phyloP scores from a whole-genome alignment of 1,140 invertebrate species.

The Anthonomus grandis region DNA sequence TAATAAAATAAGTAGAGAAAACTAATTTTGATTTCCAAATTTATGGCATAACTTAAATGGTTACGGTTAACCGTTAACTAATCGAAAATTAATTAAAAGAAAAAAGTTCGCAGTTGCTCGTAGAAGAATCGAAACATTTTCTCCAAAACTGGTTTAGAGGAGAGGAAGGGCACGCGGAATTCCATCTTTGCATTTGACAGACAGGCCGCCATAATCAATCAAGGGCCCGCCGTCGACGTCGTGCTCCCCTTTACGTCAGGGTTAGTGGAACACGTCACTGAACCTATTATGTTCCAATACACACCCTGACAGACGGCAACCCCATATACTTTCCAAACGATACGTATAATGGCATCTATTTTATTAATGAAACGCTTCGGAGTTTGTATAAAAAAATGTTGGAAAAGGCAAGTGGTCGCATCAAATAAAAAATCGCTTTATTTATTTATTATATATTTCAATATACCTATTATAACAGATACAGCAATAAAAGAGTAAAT shows the following conservation, averaged over 20 bases:
- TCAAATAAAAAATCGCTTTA: no score
- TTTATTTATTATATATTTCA: no score
- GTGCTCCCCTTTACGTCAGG: slow-evolving; percentile 47
- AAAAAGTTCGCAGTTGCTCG: no score
- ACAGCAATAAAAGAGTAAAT: no score
- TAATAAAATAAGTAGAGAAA: no score
- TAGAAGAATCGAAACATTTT: slow-evolving; percentile 15
- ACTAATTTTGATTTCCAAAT: no score
- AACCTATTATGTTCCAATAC: slow-evolving; percentile 51
- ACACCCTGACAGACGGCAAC: slow-evolving; percentile 34
- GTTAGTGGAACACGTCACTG: slow-evolving; percentile 51
- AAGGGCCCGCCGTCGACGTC: slow-evolving; percentile 44
- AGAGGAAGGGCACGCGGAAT: slow-evolving; percentile 14
- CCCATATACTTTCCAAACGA: slow-evolving; percentile 13
- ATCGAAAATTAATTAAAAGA: no score
- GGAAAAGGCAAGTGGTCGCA: no score
- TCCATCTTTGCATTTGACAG: slow-evolving; percentile 52
- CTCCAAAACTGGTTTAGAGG: background rate
- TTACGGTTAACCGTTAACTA: no score
- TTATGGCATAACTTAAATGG: no score
- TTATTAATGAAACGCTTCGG: slow-evolving; percentile 31
- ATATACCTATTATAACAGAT: no score
- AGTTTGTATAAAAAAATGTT: no score
- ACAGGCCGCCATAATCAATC: slow-evolving; percentile 48
- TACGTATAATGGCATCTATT: slow-evolving; percentile 8